A percentile compares a stretch with the other conserved stretches of the same genome.
phyloP scores from a whole-genome alignment of 1,140 invertebrate genomes.

The Steinernema feltiae region DNA sequence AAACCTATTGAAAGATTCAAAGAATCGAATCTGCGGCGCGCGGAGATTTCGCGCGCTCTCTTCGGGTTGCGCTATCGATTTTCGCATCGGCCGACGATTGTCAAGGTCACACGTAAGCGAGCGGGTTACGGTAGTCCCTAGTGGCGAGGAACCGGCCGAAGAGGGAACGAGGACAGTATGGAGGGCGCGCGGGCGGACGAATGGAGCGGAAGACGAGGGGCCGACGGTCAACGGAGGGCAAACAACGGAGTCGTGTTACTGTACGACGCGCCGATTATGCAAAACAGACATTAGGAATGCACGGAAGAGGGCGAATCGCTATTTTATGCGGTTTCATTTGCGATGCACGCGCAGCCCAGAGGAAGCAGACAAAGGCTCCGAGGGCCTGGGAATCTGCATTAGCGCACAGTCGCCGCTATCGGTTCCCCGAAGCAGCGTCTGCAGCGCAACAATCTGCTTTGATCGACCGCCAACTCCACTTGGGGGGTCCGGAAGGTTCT shows the following conservation, averaged over 20 bases:
- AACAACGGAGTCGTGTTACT: background rate
- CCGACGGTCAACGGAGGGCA: background rate
- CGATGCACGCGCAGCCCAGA: too few relatives aligned
- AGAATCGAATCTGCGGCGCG: background rate
- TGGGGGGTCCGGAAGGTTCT: too few relatives aligned
- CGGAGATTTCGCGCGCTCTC: background rate
- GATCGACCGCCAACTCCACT: too few relatives aligned
- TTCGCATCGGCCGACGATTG: background rate
- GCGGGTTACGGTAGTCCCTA: background rate
- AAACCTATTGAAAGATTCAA: too few relatives aligned
- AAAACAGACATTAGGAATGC: background rate
- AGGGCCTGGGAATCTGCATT: background rate
- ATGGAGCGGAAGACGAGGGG: conserved; percentile 3
- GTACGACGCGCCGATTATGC: background rate
- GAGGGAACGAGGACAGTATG: background rate
- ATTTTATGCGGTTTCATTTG: too few relatives aligned
- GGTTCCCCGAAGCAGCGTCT: too few relatives aligned
- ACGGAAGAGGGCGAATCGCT: background rate
- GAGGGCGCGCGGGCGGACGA: background rate
- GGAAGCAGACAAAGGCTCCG: too few relatives aligned
- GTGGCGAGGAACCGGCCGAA: background rate
- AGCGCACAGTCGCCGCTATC: too few relatives aligned
- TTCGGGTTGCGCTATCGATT: background rate
- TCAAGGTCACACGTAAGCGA: background rate
- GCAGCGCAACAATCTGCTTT: too few relatives aligned